Evolutionary conservation across 2,797 vertebrate species (phyloP).

Genomic region (Sus cebifrons): DNA sequence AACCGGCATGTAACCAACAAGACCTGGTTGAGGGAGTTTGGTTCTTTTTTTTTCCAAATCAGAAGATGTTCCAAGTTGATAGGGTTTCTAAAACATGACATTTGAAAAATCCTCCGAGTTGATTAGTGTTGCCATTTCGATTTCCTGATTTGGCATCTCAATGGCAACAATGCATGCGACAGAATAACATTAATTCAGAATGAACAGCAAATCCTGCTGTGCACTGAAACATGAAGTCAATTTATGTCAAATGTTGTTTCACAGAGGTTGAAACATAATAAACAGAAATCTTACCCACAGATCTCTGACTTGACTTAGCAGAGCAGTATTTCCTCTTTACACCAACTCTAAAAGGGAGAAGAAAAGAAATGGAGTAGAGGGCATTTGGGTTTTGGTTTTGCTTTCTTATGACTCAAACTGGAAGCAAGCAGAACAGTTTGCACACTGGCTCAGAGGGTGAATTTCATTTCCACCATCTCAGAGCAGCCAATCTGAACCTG

Average conservation of each 20-base stretch:
- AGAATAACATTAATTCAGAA: conserved; percentile 70
- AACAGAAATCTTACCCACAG: conserved; percentile 71
- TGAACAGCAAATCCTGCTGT: conserved; percentile 65
- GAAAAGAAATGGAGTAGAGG: conserved; percentile 33
- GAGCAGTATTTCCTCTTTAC: conserved; percentile 61
- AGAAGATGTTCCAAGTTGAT: conserved; percentile 48
- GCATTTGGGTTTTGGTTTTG: not conserved
- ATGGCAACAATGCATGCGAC: conserved; percentile 40
- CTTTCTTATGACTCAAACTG: not conserved
- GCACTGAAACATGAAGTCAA: conserved; percentile 74
- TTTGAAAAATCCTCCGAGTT: conserved; percentile 49
- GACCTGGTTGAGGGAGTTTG: not conserved
- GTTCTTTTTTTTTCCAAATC: conserved; percentile 65
- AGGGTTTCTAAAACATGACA: conserved; percentile 51
- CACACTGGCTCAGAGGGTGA: conserved; percentile 42
- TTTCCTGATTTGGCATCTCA: conserved; percentile 66
- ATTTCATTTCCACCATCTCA: conserved; percentile 73
- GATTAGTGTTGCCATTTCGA: conserved; percentile 66
- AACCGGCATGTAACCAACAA: conserved; percentile 6
- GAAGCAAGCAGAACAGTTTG: conserved; percentile 67
- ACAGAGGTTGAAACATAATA: conserved; percentile 71
- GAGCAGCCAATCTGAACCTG: conserved; percentile 71
- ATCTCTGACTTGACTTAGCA: conserved; percentile 70
- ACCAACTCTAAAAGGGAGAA: conserved; percentile 54
- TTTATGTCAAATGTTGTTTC: conserved; percentile 75